These are phyloP conservation scores for Chrysocyon brachyurus DNA, from an alignment of 2,797 vertebrate species.

Conservation along the genomic window DNA sequence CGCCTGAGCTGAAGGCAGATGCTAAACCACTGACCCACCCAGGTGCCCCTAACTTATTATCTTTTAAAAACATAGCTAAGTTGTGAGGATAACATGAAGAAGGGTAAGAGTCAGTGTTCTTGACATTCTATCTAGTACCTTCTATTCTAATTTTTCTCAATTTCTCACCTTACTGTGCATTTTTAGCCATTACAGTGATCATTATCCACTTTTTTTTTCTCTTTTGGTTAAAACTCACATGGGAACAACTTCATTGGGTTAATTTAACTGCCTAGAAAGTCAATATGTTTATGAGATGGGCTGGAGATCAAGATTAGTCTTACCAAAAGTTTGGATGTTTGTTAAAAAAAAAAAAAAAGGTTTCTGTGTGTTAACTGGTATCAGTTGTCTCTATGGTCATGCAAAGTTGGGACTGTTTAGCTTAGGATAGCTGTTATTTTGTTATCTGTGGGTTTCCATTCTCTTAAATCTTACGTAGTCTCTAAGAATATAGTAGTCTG, in stretches of 20 bases:
- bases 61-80: not conserved
- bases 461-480: not conserved
- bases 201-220: not conserved
- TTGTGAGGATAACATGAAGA: not conserved
- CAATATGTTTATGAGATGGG: not conserved
- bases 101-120: not conserved
- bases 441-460: not conserved
- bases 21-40: too few relatives aligned
- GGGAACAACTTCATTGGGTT: not conserved
- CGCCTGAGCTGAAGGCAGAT: too few relatives aligned
- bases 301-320: not conserved
- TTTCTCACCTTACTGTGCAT: not conserved
- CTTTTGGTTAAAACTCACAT: not conserved
- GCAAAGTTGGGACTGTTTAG: not conserved
- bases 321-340: not conserved
- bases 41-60: not conserved
- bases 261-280: not conserved
- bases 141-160: not conserved
- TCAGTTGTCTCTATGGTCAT: not conserved
- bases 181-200: not conserved
- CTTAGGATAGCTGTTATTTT: not conserved
- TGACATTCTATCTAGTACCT: not conserved
- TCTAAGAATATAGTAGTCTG: not conserved
- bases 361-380: not conserved
- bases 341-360: not conserved